Percentiles rank a stretch among this genome's conserved stretches.
Conservation (phyloP, 2,888 invertebrate species). For the Heliothis peltigera region DNA sequence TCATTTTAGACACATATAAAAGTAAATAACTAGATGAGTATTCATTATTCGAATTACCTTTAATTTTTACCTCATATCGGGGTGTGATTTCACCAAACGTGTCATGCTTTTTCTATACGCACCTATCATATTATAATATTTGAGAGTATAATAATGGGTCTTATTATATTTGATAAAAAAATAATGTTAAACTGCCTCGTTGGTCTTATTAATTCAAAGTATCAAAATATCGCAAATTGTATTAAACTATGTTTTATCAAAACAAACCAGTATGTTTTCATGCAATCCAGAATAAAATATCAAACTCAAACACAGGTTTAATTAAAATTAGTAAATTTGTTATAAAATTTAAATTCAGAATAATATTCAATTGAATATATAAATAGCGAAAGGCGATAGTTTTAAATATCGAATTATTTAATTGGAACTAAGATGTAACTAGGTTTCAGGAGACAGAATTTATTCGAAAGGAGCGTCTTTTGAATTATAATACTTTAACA, state of each 20-base stretch:
- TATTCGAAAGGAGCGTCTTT: neutral
- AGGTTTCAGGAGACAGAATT: neutral
- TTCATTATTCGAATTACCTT: neutral
- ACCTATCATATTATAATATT: no score
- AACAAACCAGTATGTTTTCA: neutral
- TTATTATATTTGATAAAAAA: no score
- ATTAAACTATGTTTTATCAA: neutral
- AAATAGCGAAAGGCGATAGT: conserved; percentile 11
- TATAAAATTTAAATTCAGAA: conserved; percentile 11
- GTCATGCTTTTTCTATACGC: no score
- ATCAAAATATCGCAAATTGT: no score
- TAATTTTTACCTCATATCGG: no score
- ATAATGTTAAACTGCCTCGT: no score
- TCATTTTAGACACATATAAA: conserved; percentile 20
- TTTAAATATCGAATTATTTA: conserved; percentile 10
- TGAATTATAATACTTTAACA: no score
- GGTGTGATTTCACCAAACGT: no score
- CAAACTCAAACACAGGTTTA: conserved; percentile 6
- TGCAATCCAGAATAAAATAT: neutral
- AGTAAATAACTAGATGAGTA: conserved; percentile 5
- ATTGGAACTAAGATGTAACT: conserved; percentile 15
- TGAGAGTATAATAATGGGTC: no score
- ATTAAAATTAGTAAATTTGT: conserved; percentile 20
- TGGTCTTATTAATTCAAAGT: no score
- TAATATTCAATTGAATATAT: conserved; percentile 14